Percentiles rank a stretch among this genome's conserved stretches.
These are phyloP conservation scores for Nineta flava DNA, from an alignment of 2,888 invertebrate genomes.

Conservation along the genomic window DNA sequence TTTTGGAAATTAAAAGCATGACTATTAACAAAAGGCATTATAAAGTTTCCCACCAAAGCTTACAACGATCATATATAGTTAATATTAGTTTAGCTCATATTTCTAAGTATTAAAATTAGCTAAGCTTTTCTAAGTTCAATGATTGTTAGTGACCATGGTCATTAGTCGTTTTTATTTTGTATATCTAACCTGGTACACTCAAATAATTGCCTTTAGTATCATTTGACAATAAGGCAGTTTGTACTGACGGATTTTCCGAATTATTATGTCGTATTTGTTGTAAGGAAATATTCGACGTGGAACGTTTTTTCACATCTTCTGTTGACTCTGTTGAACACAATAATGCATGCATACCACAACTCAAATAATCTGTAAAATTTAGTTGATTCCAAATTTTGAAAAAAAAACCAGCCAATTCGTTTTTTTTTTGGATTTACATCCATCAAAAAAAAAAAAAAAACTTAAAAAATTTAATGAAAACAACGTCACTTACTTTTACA, in stretches of 20 bases:
- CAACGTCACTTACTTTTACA: conserved; percentile 69
- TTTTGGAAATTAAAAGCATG: too few relatives aligned
- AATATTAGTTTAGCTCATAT: too few relatives aligned
- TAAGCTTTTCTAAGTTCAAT: too few relatives aligned
- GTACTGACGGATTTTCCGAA: conserved; percentile 5
- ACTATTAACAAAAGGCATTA: too few relatives aligned
- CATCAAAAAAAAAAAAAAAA: conserved; percentile 6
- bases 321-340: conserved; percentile 25
- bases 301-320: conserved; percentile 3
- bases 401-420: conserved; percentile 2
- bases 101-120: too few relatives aligned
- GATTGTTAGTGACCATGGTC: background rate
- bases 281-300: conserved; percentile 8
- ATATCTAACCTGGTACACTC: conserved; percentile 36
- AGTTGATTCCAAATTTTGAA: conserved; percentile 1
- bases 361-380: conserved; percentile 2
- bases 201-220: conserved; percentile 38
- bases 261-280: conserved; percentile 3
- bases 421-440: background rate
- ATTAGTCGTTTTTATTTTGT: background rate
- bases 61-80: too few relatives aligned
- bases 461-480: conserved; percentile 1
- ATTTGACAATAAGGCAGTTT: conserved; percentile 18
- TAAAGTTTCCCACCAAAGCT: too few relatives aligned
- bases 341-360: conserved; percentile 27